These are phyloP conservation scores for Pyrochroa serraticornis DNA, from an alignment of 2,888 invertebrate species.

Conservation along the genomic window DNA sequence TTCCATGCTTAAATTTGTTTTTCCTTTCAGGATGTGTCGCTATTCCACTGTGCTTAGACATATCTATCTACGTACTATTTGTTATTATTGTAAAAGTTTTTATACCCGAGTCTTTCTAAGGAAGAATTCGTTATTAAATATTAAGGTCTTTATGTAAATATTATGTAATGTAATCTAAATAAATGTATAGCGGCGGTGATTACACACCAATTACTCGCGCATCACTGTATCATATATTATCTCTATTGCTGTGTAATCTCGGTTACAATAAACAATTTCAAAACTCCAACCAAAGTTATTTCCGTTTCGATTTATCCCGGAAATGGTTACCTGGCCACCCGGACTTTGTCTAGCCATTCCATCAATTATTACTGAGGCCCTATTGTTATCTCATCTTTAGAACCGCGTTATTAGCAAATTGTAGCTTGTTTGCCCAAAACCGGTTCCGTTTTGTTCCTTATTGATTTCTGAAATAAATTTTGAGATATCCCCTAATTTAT, in stretches of 20 bases:
- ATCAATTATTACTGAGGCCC: too few species aligned
- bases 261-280: background rate
- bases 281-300: background rate
- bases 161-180: constrained; percentile 13
- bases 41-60: constrained; percentile 25
- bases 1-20: constrained; percentile 17
- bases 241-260: constrained; percentile 23
- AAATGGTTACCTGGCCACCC: too few species aligned
- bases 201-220: constrained; percentile 16
- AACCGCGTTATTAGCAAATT: too few species aligned
- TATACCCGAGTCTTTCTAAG: constrained; percentile 25
- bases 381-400: too few species aligned
- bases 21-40: constrained; percentile 16
- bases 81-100: constrained; percentile 22
- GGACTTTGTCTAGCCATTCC: too few species aligned
- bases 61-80: constrained; percentile 19
- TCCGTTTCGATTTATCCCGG: too few species aligned
- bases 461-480: too few species aligned
- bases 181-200: constrained; percentile 13
- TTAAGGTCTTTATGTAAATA: constrained; percentile 20
- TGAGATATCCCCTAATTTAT: too few species aligned
- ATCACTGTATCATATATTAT: constrained; percentile 14
- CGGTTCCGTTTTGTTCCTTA: too few species aligned
- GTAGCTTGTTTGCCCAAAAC: too few species aligned
- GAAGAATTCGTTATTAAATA: constrained; percentile 9